These are phyloP conservation scores for Popillia japonica DNA, from an alignment of 1,140 invertebrate species.

Conservation along the genomic window DNA sequence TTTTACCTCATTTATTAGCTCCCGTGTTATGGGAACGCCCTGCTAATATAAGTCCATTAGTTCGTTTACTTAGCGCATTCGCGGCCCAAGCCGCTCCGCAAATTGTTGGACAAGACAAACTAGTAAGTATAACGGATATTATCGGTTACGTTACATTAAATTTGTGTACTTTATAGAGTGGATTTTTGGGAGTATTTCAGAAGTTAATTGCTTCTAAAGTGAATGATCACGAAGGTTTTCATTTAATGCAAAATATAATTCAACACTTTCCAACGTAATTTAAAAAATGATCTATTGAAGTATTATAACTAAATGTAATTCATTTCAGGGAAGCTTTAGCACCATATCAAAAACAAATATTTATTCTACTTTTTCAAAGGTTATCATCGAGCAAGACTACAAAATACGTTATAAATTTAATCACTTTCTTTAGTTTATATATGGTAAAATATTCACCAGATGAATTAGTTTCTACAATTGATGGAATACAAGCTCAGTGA, in stretches of 20 bases:
- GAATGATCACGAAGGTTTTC: constrained; percentile 97
- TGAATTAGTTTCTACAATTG: constrained; percentile 78
- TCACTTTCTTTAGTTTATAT: constrained; percentile 91
- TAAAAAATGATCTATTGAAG: constrained; percentile 14
- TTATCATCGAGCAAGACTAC: constrained; percentile 92
- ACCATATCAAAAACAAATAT: constrained; percentile 87
- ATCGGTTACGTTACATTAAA: constrained; percentile 35
- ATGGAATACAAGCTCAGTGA: constrained; percentile 87
- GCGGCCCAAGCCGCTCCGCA: constrained; percentile 77
- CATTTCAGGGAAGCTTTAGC: constrained; percentile 70
- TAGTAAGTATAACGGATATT: constrained; percentile 47
- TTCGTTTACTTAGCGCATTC: constrained; percentile 87
- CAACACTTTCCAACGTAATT: constrained; percentile 74
- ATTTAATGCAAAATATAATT: constrained; percentile 85
- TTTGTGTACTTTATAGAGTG: constrained; percentile 66
- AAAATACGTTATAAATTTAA: constrained; percentile 88
- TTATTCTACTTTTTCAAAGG: constrained; percentile 90
- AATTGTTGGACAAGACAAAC: constrained; percentile 69
- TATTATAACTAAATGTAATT: constrained; percentile 38
- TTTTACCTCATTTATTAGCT: constrained; percentile 88
- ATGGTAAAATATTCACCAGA: constrained; percentile 79
- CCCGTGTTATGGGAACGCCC: constrained; percentile 92
- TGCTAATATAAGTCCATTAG: constrained; percentile 91
- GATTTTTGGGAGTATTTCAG: constrained; percentile 93
- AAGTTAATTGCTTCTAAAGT: constrained; percentile 94